A percentile compares a stretch with the other conserved stretches of the same genome.
These are phyloP conservation scores for Apteryx mantelli DNA, from an alignment of 2,113 vertebrate species.

Conservation along the genomic window DNA sequence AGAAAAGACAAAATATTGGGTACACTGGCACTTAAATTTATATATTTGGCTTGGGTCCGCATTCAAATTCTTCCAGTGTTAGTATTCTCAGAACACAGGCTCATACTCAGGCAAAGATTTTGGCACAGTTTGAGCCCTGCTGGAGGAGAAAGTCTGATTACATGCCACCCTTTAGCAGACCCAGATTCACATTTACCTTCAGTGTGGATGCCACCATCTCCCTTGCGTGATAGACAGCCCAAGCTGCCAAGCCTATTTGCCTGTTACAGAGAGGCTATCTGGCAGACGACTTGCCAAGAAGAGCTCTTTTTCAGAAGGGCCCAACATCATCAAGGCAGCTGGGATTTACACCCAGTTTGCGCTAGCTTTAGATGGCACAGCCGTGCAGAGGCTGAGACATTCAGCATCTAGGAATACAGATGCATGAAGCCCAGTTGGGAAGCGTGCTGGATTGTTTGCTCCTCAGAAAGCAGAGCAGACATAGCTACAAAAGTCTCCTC, in stretches of 20 bases:
- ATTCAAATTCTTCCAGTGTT: neutral
- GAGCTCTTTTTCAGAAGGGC: neutral
- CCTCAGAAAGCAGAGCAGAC: neutral
- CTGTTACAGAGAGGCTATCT: neutral
- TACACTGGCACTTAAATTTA: neutral
- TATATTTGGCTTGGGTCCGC: neutral
- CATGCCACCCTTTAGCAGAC: accelerated
- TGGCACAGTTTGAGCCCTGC: neutral
- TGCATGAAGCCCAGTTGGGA: neutral
- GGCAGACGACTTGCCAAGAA: neutral
- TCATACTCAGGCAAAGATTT: neutral
- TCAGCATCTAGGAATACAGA: accelerated
- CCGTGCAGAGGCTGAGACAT: accelerated
- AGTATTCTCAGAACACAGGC: neutral
- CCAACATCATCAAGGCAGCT: neutral
- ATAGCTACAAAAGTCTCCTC: neutral
- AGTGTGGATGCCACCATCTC: neutral
- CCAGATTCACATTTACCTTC: neutral
- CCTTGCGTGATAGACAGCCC: neutral
- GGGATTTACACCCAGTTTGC: neutral
- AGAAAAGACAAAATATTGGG: neutral
- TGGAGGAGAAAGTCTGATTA: neutral
- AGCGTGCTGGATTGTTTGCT: neutral
- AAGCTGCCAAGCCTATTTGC: neutral
- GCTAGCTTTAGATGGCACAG: neutral